Evolutionary conservation across 2,888 invertebrate species (phyloP), one percentile per base, ranked within the genome.

Genomic region (Cosmia pyralina): DNA sequence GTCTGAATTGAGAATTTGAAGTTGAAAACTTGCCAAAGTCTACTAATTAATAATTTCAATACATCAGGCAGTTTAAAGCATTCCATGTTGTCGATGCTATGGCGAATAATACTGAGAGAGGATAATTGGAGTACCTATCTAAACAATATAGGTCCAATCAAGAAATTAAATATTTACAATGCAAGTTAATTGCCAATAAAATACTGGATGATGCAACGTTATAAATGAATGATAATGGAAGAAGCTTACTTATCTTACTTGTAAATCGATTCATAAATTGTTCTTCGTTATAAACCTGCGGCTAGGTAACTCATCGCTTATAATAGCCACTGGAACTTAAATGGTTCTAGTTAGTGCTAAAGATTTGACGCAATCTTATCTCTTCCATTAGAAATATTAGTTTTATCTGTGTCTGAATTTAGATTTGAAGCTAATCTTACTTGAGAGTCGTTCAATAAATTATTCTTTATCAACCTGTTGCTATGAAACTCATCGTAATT

Each of bases 371-470:
- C 10, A 53, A 59, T 77, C 52, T 59, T 79, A 79, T 72, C 53
- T 52, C 17, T 17, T 58, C 41, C 79, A 48, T 78, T 78, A 58
- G 28, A 72, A 63, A 50, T 72, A 52, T 79, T 34, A 59, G 41
- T 22, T 41, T 50, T 46, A 64, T 59, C 28, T 52, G 22, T 44
- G 28, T 52, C 28, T 59, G 34, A 65, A 79, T 72, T 64, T 34
- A 34, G 28, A 48, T 34, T 34, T 34, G 8, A 53, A 50, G 34
- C 19, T 48, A 38, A 79, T 79, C 17, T 57, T 68, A 77, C 17
- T 53, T 52, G 10, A 28, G 28, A 50, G 11, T 75, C 19, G 4
- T 58, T 63, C 8, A 62, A 62, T 75, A 55, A 63, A 69, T 64
- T 48, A 57, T 44, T 75, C 71, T 60, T 70, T 60, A 70, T 77